Evolutionary conservation across 2,888 invertebrate species (phyloP).

Genomic region (Melipona bicolor): DNA sequence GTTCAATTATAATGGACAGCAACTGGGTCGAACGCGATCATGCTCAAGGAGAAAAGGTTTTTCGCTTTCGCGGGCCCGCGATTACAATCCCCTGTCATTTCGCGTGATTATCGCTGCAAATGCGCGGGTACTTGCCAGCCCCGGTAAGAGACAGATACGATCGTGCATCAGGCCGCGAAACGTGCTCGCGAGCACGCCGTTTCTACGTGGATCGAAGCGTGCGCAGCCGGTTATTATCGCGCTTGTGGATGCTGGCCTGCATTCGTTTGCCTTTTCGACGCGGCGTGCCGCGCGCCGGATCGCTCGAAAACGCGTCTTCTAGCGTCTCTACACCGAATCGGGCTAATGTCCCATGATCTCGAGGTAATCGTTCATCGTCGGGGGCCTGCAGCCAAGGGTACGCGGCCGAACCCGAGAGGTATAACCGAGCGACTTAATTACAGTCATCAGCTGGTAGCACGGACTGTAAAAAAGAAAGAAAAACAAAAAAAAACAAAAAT

Average conservation of each 20-base stretch:
- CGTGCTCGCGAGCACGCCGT: constrained; percentile 22
- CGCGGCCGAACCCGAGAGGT: neutral
- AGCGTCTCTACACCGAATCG: neutral
- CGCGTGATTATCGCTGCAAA: constrained; percentile 55
- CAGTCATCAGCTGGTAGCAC: constrained; percentile 35
- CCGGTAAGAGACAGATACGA: constrained; percentile 35
- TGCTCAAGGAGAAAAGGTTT: constrained; percentile 42
- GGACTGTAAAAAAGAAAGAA: neutral
- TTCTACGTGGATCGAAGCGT: constrained; percentile 7
- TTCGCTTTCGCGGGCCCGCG: constrained; percentile 39
- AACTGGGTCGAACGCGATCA: constrained; percentile 37
- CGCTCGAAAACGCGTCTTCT: constrained; percentile 26
- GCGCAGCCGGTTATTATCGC: constrained; percentile 39
- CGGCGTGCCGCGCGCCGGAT: constrained; percentile 1
- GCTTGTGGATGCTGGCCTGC: constrained; percentile 28
- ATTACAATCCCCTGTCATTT: constrained; percentile 50
- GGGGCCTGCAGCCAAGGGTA: neutral
- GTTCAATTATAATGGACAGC: constrained; percentile 23
- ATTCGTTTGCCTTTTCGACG: constrained; percentile 34
- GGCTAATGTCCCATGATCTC: constrained; percentile 15
- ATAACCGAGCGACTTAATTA: constrained; percentile 21
- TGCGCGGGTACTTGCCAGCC: constrained; percentile 13
- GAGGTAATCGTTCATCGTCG: constrained; percentile 19
- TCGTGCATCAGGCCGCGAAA: constrained; percentile 32
- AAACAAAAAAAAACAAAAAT: neutral